Base-by-base conservation (phyloP, 2,888 invertebrate genomes). In the Cyclophora albipunctata region DNA sequence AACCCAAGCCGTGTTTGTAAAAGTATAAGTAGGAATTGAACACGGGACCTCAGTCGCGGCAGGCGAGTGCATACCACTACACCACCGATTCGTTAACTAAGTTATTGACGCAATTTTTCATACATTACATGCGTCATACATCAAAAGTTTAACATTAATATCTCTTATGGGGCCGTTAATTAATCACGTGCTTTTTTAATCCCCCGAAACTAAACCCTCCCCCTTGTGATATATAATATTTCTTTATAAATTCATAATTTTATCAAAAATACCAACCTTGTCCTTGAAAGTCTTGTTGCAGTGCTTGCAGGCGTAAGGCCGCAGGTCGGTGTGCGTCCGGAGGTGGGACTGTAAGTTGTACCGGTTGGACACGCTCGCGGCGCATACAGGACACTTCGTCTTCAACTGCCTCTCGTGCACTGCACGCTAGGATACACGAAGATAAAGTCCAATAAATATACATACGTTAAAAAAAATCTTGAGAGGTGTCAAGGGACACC, bases 381-480 rank as follows among this genome's bases (percentile, higher is more conserved):
- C 74, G 53, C 84, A 84, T 0, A 84, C 56, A 0, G 75, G 74
- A n/a, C 84, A 84, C 0, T 54, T 48, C 34, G 61, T 65, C 0
- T 54, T 40, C 0, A 52, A 56, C 0, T 55, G 3, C 3, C 60
- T 61, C 0, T 71, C 60, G 68, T 85, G 85, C 0, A 78, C 64
- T 0, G 51, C 7, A 33, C 55, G 62, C 84, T 84, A 62, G 0
- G 57, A 62, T 3, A 34, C 43, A 47, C 33, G n/a, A 46, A 45
- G 7, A 2, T 37, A 37, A 37, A 37, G 20, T 20, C 20, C 20
- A 20, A 20, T 20, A 20, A n/a, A 5, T 5, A n/a, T 40, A 40
- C 40, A n/a, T 40, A 40, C 40, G 20, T 20, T 20, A 20, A 2
- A 20, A 20, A 20, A 20, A 1, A 20, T 20, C 20, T 20, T 20